A percentile compares a stretch with the other conserved stretches of the same genome.
Conservation (phyloP, 1,140 invertebrate species). For the Schlechtendalia chinensis region DNA sequence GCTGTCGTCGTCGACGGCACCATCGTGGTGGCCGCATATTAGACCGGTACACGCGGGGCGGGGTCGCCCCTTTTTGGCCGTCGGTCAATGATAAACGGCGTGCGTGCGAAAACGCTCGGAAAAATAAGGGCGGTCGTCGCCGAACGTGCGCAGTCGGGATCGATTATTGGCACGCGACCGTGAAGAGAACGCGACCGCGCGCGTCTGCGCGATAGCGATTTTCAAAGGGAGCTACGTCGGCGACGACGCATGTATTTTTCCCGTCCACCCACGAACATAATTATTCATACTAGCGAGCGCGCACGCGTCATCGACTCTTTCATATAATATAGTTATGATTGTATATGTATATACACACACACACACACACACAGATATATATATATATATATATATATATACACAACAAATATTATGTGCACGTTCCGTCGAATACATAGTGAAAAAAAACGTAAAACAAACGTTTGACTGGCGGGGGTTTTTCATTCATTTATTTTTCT, state of each 20-base stretch:
- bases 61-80: not conserved
- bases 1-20: not conserved
- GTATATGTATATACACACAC: not conserved
- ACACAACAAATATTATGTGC: not conserved
- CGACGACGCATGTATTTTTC: not conserved
- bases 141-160: slow-evolving; percentile 4
- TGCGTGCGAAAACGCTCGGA: slow-evolving; percentile 45
- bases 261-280: not conserved
- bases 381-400: not conserved
- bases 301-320: not conserved
- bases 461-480: not conserved
- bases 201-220: not conserved
- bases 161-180: slow-evolving; percentile 44
- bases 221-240: not conserved
- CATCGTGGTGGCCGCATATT: not conserved
- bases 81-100: slow-evolving; percentile 31
- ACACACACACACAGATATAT: too few relatives aligned
- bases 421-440: not conserved
- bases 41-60: not conserved
- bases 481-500: slow-evolving; percentile 18
- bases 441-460: not conserved
- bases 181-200: not conserved
- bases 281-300: not conserved
- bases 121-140: slow-evolving; percentile 24
- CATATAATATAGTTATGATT: not conserved